Evolutionary conservation across 2,888 invertebrate genomes (phyloP).

Genomic region (Vandiemenella viatica): DNA sequence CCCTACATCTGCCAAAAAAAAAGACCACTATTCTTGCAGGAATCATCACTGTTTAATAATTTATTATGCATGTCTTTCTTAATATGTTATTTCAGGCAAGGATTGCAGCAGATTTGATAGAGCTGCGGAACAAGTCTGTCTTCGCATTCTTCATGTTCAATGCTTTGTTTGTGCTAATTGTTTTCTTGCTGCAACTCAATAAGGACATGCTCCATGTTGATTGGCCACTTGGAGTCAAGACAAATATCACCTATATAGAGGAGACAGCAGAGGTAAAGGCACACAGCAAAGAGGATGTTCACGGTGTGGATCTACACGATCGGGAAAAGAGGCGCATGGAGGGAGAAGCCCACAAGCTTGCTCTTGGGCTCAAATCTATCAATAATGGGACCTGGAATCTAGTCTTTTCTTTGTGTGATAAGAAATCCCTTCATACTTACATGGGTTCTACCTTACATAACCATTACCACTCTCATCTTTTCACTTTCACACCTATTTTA

Average conservation of each 20-base stretch:
- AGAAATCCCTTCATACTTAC: no score
- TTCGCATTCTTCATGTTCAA: constrained; percentile 99
- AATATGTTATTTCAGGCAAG: constrained; percentile 50
- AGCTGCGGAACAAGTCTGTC: constrained; percentile 91
- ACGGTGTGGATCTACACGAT: not conserved
- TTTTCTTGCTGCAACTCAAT: constrained; percentile 96
- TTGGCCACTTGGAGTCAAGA: constrained; percentile 92
- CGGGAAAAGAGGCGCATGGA: not conserved
- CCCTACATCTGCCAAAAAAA: not conserved
- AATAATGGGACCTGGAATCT: constrained; percentile 2
- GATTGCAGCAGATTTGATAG: constrained; percentile 79
- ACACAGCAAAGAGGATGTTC: not conserved
- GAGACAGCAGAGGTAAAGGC: constrained; percentile 75
- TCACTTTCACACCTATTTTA: not conserved
- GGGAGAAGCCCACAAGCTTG: no score
- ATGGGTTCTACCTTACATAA: not conserved
- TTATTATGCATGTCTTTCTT: no score
- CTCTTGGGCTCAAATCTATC: not conserved
- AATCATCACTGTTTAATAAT: not conserved
- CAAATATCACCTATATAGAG: constrained; percentile 86
- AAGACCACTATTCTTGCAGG: not conserved
- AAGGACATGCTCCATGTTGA: constrained; percentile 95
- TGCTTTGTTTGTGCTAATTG: constrained; percentile 96
- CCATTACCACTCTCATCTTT: not conserved
- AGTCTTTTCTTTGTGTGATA: no score